A percentile compares a stretch with the other conserved stretches of the same genome.
Conservation (phyloP, 2,113 vertebrate species). For the Bubalus kerabau region DNA sequence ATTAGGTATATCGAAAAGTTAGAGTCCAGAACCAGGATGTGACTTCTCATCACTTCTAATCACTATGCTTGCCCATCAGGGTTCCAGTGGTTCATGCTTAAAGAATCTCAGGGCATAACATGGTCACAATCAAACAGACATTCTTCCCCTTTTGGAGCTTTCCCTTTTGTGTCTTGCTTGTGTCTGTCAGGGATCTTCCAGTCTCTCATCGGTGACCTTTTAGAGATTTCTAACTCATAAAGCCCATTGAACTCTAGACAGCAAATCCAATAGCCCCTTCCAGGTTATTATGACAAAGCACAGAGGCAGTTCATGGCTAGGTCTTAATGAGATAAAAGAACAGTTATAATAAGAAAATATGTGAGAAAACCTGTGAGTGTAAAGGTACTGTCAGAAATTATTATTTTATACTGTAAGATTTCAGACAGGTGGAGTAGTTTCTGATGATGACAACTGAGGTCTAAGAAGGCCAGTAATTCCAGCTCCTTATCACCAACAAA, state of each 20-base stretch:
- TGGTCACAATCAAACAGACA: neutral
- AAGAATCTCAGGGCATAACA: neutral
- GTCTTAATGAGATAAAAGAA: neutral
- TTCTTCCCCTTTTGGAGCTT: neutral
- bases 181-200: neutral
- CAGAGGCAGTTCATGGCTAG: neutral
- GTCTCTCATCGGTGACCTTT: neutral
- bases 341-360: neutral
- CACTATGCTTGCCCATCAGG: neutral
- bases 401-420: neutral
- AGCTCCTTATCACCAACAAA: neutral
- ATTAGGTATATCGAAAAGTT: neutral
- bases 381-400: neutral
- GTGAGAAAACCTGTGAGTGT: neutral
- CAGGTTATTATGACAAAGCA: neutral
- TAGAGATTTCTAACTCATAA: neutral
- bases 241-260: neutral
- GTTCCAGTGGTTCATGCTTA: neutral
- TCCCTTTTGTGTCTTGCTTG: neutral
- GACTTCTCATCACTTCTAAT: neutral
- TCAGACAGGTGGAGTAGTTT: neutral
- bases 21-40: neutral
- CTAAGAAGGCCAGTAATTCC: neutral
- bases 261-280: neutral
- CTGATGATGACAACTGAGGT: neutral